Evolutionary conservation across 2,888 invertebrate species (phyloP).

Genomic region (Hartigia nigra): DNA sequence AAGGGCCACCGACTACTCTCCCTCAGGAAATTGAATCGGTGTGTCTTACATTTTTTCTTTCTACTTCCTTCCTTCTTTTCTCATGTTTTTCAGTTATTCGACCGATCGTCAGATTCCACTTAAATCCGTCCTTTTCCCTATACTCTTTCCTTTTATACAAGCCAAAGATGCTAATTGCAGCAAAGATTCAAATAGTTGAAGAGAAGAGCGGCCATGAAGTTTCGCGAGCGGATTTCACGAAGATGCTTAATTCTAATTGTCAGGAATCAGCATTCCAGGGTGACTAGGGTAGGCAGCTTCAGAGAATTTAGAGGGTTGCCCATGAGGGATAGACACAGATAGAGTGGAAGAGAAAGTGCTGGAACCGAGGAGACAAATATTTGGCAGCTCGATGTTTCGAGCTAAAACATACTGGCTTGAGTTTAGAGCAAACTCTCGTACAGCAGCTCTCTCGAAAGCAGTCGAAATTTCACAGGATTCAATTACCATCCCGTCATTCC

Average conservation of each 20-base stretch:
- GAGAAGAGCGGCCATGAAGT: background rate
- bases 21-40: background rate
- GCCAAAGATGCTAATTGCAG: background rate
- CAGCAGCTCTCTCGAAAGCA: background rate
- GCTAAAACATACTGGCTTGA: slow-evolving; percentile 17
- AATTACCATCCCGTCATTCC: background rate
- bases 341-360: slow-evolving; percentile 2
- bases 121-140: too few species aligned
- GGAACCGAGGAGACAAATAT: slow-evolving; percentile 7
- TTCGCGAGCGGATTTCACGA: background rate
- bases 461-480: background rate
- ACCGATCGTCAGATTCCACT: background rate
- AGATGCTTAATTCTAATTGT: background rate
- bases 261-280: background rate
- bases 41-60: background rate
- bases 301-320: background rate
- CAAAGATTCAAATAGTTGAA: background rate
- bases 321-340: background rate
- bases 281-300: background rate
- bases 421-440: slow-evolving; percentile 21
- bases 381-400: slow-evolving; percentile 20
- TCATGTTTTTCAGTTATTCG: background rate
- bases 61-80: background rate
- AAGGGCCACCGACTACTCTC: background rate
- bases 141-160: background rate